phyloP scores from a whole-genome alignment of 2,888 invertebrate genomes.

The Orthonevra nobilis region DNA sequence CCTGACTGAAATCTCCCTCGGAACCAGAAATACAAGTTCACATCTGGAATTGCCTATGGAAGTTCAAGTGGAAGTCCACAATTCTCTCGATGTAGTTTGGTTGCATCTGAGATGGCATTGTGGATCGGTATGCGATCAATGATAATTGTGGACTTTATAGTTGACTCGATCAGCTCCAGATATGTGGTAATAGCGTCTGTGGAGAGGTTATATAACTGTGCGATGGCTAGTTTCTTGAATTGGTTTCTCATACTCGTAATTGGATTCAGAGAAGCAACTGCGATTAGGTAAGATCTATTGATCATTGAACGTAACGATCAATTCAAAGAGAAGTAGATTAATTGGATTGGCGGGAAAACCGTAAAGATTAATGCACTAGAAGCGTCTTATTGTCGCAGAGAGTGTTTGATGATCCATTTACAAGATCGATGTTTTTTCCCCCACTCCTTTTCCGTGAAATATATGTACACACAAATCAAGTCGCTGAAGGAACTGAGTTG shows the following conservation, averaged over 20 bases:
- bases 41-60: constrained; percentile 43
- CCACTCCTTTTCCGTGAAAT: no score
- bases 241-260: constrained; percentile 42
- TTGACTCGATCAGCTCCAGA: constrained; percentile 15
- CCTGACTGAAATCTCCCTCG: constrained; percentile 19
- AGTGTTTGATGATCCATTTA: background rate
- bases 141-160: constrained; percentile 38
- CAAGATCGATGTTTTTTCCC: no score
- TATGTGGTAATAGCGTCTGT: constrained; percentile 27
- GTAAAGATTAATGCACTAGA: constrained; percentile 24
- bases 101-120: background rate
- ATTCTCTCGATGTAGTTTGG: constrained; percentile 10
- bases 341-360: constrained; percentile 12
- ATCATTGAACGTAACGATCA: constrained; percentile 7
- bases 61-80: constrained; percentile 58
- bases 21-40: constrained; percentile 65
- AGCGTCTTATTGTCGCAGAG: no score
- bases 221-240: constrained; percentile 41
- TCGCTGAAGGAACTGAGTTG: no score
- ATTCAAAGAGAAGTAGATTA: constrained; percentile 17
- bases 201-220: constrained; percentile 53
- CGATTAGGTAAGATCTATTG: constrained; percentile 14
- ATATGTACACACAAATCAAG: no score
- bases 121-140: background rate
- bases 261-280: constrained; percentile 10